Evolutionary conservation across 2,888 invertebrate species (phyloP).

Genomic region (Drosophila kanekoi): DNA sequence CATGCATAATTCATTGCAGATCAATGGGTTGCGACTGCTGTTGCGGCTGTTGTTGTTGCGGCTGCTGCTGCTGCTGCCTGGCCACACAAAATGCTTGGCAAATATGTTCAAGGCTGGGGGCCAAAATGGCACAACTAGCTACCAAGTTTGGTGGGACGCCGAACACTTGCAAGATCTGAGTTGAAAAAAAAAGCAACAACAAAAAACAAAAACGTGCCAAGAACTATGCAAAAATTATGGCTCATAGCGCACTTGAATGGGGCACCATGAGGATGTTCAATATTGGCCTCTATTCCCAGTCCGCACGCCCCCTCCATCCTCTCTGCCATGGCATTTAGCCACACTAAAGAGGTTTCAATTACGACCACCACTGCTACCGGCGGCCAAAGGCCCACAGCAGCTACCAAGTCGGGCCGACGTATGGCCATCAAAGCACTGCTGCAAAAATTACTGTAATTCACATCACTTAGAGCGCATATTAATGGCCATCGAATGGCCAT

Average conservation of each 20-base stretch:
- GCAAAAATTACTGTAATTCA: conserved; percentile 83
- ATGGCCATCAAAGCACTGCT: conserved; percentile 70
- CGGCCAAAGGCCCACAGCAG: conserved; percentile 56
- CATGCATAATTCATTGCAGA: conserved; percentile 79
- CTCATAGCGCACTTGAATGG: conserved; percentile 69
- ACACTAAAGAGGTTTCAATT: conserved; percentile 81
- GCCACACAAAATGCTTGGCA: conserved; percentile 77
- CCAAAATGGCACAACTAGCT: conserved; percentile 64
- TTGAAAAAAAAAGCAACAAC: conserved; percentile 20
- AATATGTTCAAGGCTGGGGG: conserved; percentile 69
- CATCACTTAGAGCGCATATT: conserved; percentile 83
- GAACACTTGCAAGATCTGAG: conserved; percentile 53
- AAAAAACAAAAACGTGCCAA: conserved; percentile 69
- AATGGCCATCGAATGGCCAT: conserved; percentile 76
- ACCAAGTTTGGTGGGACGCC: conserved; percentile 56
- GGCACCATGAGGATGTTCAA: conserved; percentile 49
- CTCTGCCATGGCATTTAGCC: conserved; percentile 72
- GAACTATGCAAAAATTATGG: conserved; percentile 80
- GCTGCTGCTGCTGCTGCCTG: conserved; percentile 28
- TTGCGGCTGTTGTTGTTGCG: neutral
- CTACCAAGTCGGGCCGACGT: conserved; percentile 38
- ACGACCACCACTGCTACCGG: conserved; percentile 60
- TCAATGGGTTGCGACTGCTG: conserved; percentile 56
- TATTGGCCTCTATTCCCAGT: conserved; percentile 3
- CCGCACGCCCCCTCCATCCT: conserved; percentile 6